phyloP scores from a whole-genome alignment of 2,888 invertebrate species.

The Camptogramma bilineatum region DNA sequence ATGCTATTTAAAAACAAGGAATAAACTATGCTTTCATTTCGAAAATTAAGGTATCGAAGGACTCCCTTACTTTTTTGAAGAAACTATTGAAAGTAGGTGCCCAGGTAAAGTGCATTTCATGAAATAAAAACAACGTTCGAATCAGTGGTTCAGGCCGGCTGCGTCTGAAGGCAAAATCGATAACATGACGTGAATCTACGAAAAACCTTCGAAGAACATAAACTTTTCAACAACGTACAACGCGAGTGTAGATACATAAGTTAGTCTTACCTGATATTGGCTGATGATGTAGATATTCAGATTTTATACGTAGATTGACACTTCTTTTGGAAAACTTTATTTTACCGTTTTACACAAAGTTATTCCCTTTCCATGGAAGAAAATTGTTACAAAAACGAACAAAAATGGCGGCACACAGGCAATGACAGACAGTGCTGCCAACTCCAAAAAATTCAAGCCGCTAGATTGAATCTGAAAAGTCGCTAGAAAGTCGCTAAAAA shows the following conservation, averaged over 20 bases:
- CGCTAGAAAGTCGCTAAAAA: too few species aligned
- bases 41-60: too few species aligned
- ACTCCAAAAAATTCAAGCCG: too few species aligned
- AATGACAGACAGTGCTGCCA: constrained; percentile 11
- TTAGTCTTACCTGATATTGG: constrained; percentile 17
- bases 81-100: too few species aligned
- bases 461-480: too few species aligned
- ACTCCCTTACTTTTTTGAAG: too few species aligned
- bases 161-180: constrained; percentile 22
- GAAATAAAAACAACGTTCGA: background rate
- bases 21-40: too few species aligned
- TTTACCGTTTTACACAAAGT: background rate
- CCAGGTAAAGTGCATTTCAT: too few species aligned
- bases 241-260: background rate
- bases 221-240: background rate
- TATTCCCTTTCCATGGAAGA: background rate
- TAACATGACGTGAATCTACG: constrained; percentile 1
- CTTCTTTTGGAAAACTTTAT: constrained; percentile 2
- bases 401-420: constrained; percentile 63
- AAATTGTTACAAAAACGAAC: constrained; percentile 27
- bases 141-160: constrained; percentile 15
- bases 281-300: constrained; percentile 1
- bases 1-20: too few species aligned
- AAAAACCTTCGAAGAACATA: background rate
- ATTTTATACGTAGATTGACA: background rate